Percentiles rank a stretch among this genome's conserved stretches.
These are phyloP conservation scores for Drosophila teissieri DNA, from an alignment of 1,140 invertebrate species.

Conservation along the genomic window DNA sequence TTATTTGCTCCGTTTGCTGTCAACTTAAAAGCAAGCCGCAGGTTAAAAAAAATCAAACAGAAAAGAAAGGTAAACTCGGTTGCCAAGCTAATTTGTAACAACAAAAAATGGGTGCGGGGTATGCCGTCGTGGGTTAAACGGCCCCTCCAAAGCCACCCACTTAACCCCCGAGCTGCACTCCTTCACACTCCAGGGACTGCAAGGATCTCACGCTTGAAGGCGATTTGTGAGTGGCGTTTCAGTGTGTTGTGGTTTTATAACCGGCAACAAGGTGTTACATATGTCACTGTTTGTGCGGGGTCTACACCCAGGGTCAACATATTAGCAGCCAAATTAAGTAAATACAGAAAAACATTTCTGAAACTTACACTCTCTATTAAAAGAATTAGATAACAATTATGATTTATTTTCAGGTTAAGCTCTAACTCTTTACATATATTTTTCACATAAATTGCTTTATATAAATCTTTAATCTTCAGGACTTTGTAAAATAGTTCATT, in stretches of 20 bases:
- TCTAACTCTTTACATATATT: no score
- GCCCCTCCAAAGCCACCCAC: neutral
- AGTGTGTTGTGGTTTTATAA: slow-evolving; percentile 42
- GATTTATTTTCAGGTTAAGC: no score
- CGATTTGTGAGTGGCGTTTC: slow-evolving; percentile 19
- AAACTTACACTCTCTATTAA: no score
- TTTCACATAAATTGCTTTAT: no score
- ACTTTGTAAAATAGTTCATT: no score
- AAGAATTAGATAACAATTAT: no score
- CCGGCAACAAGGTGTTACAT: slow-evolving; percentile 62
- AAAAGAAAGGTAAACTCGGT: slow-evolving; percentile 15
- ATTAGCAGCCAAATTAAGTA: no score
- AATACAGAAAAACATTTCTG: neutral
- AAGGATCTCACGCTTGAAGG: slow-evolving; percentile 15
- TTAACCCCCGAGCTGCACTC: neutral
- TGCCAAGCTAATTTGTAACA: slow-evolving; percentile 44
- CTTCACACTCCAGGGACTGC: slow-evolving; percentile 7
- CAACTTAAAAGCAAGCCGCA: slow-evolving; percentile 19
- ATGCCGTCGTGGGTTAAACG: neutral
- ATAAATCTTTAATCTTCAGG: no score
- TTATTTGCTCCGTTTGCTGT: neutral
- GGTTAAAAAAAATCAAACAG: slow-evolving; percentile 18
- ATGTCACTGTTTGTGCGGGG: slow-evolving; percentile 13
- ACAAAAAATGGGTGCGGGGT: slow-evolving; percentile 7
- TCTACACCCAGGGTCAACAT: neutral